Evolutionary conservation across 2,113 vertebrate genomes (phyloP), one percentile per base, ranked within the genome.

Genomic region (Leptosomus discolor): DNA sequence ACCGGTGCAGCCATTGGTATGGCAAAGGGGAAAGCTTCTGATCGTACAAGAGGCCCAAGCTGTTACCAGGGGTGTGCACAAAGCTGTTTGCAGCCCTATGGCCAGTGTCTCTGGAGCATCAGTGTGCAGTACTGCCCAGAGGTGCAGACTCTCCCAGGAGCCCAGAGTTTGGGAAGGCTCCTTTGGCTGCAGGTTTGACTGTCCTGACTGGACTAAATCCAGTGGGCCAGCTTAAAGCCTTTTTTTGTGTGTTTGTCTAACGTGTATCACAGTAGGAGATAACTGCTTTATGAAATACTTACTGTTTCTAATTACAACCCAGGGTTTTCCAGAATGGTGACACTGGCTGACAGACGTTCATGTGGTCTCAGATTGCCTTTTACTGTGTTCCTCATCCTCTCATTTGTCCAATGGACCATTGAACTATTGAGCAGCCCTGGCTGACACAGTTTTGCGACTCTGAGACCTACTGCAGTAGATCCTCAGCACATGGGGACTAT

Each of bases 391-490:
- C 61, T 85, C 65, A 57, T 68, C 80, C 80, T 75, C 74, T 81
- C 87, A 58, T 87, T 89, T 91, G 88, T 75, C 92, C 80, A 88
- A 30, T 8, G 68, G 78, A 90, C 50, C 85, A 83, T 67, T 94
- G 88, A 96, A 91, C 88, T 92, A 95, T 92, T 77, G 92, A 95
- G 53, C 65, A 85, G 74, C 26, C 37, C 67, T 65, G 65, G 73
- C 73, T 97, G 96, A 87, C 92, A 96, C 91, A 85, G 68, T 95
- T 95, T 92, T 89, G 34, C 65, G 82, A 74, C 80, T 70, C 65
- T 87, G 84, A 37, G 53, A 94, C 74, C 54, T 82, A 54, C 45
- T 75, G 63, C 57, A 69, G 69, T 43, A 90, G 80, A 73, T 68
- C 57, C 51, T 82, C 69, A 87, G 92, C 53, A 82, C 41, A 73